Evolutionary conservation across 1,140 invertebrate species (phyloP), one percentile per base, ranked within the genome.

Genomic region (Rhyzopertha dominica): DNA sequence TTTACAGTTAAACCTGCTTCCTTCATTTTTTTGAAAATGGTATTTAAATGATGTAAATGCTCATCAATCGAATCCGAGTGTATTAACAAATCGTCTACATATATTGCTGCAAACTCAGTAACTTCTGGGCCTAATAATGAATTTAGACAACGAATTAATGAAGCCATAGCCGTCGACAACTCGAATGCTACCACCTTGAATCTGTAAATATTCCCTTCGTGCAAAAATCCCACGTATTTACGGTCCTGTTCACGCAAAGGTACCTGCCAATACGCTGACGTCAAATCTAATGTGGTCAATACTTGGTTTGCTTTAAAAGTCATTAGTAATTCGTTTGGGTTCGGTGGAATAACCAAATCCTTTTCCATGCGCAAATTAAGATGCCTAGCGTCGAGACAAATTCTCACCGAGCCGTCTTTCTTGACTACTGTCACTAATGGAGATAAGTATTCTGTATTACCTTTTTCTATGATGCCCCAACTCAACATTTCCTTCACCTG

Each of bases 21-120:
- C 24, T 38, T 7, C n/a, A 37, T 8, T 14, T 36, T 36, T 14
- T 35, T 12, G 23, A 43, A 43, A 34, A 43, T 39, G 14, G 16
- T 37, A 17, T 31, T 14, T n/a, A 43, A 37, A 13, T 39, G 41
- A 4, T 8, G 8, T 7, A 43, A 18, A 38, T 38, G 29, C 29
- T 34, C 5, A 5, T 43, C 31, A 3, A 23, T 10, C 3, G 1
- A 13, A 3, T 13, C 28, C 4, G 41, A 43, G n/a, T 20, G 35
- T 12, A 43, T 16, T 0, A 43, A 16, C 63, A 52, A 12, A 14
- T 24, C 36, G 10, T 38, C 36, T 20, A 38, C 36, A 38, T 38
- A 38, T 9, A 38, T 24, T 9, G 10, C 14, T n/a, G 16, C 25
- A 19, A 19, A 24, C 10, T 22, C 16, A 14, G 22, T 14, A 13